Base-by-base conservation (phyloP, 2,888 invertebrate species). In the Halictus ligatus region DNA sequence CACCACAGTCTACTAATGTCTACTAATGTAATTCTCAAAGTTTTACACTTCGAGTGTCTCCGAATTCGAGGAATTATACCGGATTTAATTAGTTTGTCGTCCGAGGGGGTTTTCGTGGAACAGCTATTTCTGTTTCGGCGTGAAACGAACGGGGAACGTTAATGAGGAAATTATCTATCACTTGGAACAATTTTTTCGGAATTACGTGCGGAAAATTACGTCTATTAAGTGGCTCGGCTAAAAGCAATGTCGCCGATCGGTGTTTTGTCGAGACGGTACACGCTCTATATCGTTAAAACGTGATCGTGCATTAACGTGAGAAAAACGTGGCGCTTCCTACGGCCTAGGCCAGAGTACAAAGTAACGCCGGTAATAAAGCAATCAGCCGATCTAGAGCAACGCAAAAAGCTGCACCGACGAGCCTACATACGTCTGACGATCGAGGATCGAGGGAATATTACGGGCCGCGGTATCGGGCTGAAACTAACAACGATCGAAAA, bases 291-390 rank as follows among this genome's bases (percentile, higher is more conserved):
- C 48, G 48, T 83, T 84, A 78, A 50, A 84, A 77, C 15, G 78
- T 78, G 78, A 85, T 78, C 75, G 64, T 25, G 46, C 40, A 50
- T 84, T 74, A 74, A 71, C 8, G 6, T 4, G 43, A 40, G 13
- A 81, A 86, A 85, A 85, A 81, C 35, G 35, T 58, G 15, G 18
- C 54, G 54, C 46, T 75, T 50, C 78, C 5, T 48, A n/a, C 29
- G 40, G 50, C 46, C 64, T 21, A 50, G 35, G 54, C 64, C 21
- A 48, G 73, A 64, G 64, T 69, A 84, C 77, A 86, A 89, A 83
- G 85, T 81, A 79, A 40, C 73, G 81, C 76, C 69, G 79, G 84
- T 89, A 89, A 91, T 91, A 88, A 91, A 92, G 89, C 86, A 88
- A 91, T 92, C 91, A 86, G 73, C 73, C 78, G 77, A 78, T 83